Evolutionary conservation across 1,140 invertebrate species (phyloP).

Genomic region (Penaeus chinensis): DNA sequence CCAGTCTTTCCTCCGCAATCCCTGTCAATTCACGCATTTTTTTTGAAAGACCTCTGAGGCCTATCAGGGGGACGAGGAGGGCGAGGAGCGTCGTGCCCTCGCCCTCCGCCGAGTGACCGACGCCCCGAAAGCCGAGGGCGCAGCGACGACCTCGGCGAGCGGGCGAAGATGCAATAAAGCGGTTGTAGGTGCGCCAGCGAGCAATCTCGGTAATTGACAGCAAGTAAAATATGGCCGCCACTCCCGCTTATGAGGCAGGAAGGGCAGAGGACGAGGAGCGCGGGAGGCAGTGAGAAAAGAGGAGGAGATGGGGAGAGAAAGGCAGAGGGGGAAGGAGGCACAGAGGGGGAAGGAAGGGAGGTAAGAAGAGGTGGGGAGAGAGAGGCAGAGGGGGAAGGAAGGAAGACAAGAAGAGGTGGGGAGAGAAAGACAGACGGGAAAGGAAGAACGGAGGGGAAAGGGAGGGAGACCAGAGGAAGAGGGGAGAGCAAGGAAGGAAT

Average conservation of each 20-base stretch:
- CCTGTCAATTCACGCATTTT: no score
- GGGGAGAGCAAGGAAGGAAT: no score
- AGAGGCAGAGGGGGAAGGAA: not conserved
- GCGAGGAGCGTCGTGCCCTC: no score
- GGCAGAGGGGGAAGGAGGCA: no score
- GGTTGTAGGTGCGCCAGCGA: conserved; percentile 52
- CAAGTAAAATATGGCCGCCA: conserved; percentile 64
- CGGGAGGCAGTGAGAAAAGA: conserved; percentile 51
- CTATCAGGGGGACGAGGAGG: no score
- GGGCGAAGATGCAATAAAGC: conserved; percentile 57
- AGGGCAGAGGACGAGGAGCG: conserved; percentile 47
- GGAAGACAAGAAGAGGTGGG: no score
- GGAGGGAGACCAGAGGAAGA: no score
- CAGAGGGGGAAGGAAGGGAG: not conserved
- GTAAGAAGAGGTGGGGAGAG: not conserved
- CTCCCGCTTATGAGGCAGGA: conserved; percentile 60
- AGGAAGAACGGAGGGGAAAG: no score
- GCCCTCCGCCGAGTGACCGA: conserved; percentile 31
- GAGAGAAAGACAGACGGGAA: not conserved
- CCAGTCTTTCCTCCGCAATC: no score
- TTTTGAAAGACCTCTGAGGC: no score
- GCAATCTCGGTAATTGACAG: conserved; percentile 64
- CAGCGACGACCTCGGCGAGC: conserved; percentile 2
- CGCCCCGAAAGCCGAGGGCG: not conserved
- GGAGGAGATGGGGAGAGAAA: conserved; percentile 7